Conservation (phyloP, 2,888 invertebrate genomes). For the Drosophila nr. perissopoda region DNA sequence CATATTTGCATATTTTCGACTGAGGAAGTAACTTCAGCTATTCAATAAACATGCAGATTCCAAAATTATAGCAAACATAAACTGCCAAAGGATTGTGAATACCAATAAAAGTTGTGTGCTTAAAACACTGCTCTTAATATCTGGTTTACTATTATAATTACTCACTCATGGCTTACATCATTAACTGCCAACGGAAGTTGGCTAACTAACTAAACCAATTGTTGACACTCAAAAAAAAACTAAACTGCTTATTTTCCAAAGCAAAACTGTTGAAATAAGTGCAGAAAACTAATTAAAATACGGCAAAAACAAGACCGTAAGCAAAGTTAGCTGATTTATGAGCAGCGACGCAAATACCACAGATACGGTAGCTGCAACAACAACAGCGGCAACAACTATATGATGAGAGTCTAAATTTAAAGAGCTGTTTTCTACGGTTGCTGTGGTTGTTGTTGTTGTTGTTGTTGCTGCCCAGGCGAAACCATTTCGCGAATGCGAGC, state of each 20-base stretch:
- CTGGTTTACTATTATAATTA: neutral
- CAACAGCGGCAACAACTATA: conserved; percentile 3
- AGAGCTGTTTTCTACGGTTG: conserved; percentile 45
- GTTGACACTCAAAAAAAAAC: conserved; percentile 14
- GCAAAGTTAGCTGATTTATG: conserved; percentile 62
- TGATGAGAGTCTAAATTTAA: conserved; percentile 68
- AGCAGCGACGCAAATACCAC: conserved; percentile 24
- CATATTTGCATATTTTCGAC: neutral
- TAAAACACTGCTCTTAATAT: neutral
- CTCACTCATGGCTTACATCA: neutral
- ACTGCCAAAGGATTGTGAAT: conserved; percentile 1
- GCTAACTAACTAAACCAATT: conserved; percentile 22
- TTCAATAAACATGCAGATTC: neutral
- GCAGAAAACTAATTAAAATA: conserved; percentile 58
- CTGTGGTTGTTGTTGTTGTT: neutral
- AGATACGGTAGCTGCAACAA: conserved; percentile 36
- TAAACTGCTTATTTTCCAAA: conserved; percentile 22
- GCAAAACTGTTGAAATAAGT: conserved; percentile 31
- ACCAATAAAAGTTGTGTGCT: neutral
- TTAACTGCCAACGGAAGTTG: conserved; percentile 20
- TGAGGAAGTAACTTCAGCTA: neutral
- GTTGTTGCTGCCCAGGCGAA: neutral
- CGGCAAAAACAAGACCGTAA: conserved; percentile 20
- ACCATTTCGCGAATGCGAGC: conserved; percentile 24
- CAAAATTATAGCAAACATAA: neutral